Evolutionary conservation across 2,888 invertebrate species (phyloP).

Genomic region (Ceraclea dissimilis): DNA sequence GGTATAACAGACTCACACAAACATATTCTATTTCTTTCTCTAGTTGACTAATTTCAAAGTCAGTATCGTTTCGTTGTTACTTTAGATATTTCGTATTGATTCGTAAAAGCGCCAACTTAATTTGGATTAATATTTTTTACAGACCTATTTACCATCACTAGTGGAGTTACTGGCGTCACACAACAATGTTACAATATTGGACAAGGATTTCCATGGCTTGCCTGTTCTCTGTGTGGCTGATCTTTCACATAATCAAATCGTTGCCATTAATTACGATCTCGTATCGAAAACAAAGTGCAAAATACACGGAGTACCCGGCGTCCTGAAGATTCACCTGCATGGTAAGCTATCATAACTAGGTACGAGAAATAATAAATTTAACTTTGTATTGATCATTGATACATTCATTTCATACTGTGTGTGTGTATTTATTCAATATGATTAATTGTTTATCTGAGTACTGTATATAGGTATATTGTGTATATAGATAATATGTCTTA

Average conservation of each 20-base stretch:
- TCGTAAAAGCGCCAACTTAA: too few species aligned
- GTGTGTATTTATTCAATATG: too few species aligned
- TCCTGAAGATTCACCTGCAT: slow-evolving; percentile 71
- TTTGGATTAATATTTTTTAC: slow-evolving; percentile 32
- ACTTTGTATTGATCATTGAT: slow-evolving; percentile 21
- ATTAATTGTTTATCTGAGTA: too few species aligned
- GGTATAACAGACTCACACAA: too few species aligned
- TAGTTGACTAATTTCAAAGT: too few species aligned
- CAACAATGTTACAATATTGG: slow-evolving; percentile 66
- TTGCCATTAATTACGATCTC: slow-evolving; percentile 62
- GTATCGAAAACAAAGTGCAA: slow-evolving; percentile 75
- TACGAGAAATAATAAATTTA: not conserved
- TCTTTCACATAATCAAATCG: slow-evolving; percentile 69
- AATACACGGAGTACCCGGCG: slow-evolving; percentile 70
- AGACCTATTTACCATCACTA: slow-evolving; percentile 72
- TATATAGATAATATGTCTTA: too few species aligned
- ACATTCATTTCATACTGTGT: too few species aligned
- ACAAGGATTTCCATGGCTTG: slow-evolving; percentile 75
- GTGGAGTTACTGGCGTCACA: slow-evolving; percentile 70
- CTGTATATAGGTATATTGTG: too few species aligned
- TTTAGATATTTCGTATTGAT: too few species aligned
- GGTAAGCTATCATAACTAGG: slow-evolving; percentile 44
- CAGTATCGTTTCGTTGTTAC: too few species aligned
- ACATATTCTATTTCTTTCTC: too few species aligned
- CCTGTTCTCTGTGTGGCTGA: slow-evolving; percentile 76